Base-by-base conservation (phyloP, 2,113 vertebrate species). In the Oxyruncus cristatus region DNA sequence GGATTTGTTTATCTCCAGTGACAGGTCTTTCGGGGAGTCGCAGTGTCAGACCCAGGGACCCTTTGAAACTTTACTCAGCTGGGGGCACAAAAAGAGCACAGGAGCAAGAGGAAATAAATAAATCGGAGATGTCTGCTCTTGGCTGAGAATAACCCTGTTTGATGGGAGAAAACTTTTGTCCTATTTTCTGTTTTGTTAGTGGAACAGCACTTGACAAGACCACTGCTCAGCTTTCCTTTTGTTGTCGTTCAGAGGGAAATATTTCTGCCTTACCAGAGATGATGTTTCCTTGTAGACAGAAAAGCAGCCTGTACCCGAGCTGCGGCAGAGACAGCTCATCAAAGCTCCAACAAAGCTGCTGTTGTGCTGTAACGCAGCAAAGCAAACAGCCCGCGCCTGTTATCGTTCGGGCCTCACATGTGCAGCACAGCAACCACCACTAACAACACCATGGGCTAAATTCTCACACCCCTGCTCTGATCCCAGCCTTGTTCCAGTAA, bases 131-230 rank as follows among this genome's bases (percentile, higher is more conserved):
- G 41, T 41, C 53, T 82, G 66, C 80, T 65, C 56, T 75, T 37
- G 32, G 62, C 87, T 53, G 81, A 75, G 62, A 73, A 41, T 62
- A 92, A 52, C 61, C 5, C 7, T 55, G 53, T 70, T 53, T 85
- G 87, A 93, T 32, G 32, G 59, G 24, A 88, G 78, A 76, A 96
- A 94, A 85, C 81, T 92, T 93, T 46, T 42, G 66, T 87, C 46
- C 81, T 73, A n/a, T 85, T 91, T 95, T 92, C 85, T 56, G 49
- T 91, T 96, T 91, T 82, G 68, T 88, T 95, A 82, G 50, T 2
- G 8, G 74, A 93, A 47, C n/a, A 42, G 81, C 35, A 6, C 74
- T 92, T 79, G 92, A 88, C 94, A 70, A 73, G 85, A 72, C 87
- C 62, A 56, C 77, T 76, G 87, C 93, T 94, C 0, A 0, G 58